A percentile compares a stretch with the other conserved stretches of the same genome.
Conservation (phyloP, 2,888 invertebrate genomes). For the Leptinotarsa rubiginosa region DNA sequence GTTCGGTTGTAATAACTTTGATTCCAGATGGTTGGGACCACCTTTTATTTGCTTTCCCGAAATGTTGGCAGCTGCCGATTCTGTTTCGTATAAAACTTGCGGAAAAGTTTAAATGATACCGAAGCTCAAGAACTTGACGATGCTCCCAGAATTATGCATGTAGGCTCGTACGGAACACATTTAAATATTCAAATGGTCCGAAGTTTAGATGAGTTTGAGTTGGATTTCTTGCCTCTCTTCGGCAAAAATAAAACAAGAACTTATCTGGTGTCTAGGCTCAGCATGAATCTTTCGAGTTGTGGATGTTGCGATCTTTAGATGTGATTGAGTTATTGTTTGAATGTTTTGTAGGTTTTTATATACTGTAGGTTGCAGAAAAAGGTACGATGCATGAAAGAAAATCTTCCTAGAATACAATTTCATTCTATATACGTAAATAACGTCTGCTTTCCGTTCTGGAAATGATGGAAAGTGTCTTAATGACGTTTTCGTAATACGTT, state of each 20-base stretch:
- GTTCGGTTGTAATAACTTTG: conserved; percentile 36
- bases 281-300: not conserved
- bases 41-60: conserved; percentile 34
- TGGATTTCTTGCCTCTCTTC: not conserved
- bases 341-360: too few relatives aligned
- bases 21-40: conserved; percentile 33
- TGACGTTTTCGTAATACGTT: too few relatives aligned
- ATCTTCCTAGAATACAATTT: too few relatives aligned
- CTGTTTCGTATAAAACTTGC: conserved; percentile 39
- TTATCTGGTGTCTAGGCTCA: not conserved
- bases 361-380: too few relatives aligned
- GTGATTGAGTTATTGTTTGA: too few relatives aligned
- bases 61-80: conserved; percentile 37
- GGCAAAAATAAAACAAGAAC: not conserved
- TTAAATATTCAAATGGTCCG: conserved; percentile 8
- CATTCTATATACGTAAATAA: too few relatives aligned
- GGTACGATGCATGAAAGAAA: too few relatives aligned
- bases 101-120: conserved; percentile 30
- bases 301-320: too few relatives aligned
- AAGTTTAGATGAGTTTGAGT: conserved; percentile 10
- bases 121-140: conserved; percentile 35
- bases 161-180: conserved; percentile 24
- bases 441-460: too few relatives aligned
- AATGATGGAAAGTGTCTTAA: too few relatives aligned
- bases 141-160: conserved; percentile 41